These are phyloP conservation scores for Tenodera sinensis DNA, from an alignment of 2,888 invertebrate species.

Conservation along the genomic window DNA sequence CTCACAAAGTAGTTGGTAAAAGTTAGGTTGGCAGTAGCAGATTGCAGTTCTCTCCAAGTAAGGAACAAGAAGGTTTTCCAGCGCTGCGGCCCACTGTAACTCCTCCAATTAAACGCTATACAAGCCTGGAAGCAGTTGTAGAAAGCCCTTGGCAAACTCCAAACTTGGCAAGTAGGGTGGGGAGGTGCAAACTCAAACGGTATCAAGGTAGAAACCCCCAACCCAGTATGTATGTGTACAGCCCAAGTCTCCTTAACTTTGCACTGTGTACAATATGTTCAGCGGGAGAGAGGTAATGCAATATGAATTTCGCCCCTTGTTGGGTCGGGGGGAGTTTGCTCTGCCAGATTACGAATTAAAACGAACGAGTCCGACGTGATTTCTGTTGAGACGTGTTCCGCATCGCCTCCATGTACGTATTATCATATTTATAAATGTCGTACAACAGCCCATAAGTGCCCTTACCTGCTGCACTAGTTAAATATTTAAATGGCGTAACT, in stretches of 20 bases:
- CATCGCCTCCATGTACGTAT: background rate
- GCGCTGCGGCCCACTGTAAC: background rate
- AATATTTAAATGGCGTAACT: background rate
- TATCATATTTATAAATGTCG: background rate
- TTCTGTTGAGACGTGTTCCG: background rate
- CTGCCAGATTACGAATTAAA: background rate
- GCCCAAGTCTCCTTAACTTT: background rate
- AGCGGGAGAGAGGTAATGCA: background rate
- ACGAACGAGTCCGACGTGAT: background rate
- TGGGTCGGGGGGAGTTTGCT: background rate
- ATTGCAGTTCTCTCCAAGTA: background rate
- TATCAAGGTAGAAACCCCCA: background rate
- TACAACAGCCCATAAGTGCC: background rate
- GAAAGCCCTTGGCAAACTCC: background rate
- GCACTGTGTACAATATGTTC: background rate
- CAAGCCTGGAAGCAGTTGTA: background rate
- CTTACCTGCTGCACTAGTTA: background rate
- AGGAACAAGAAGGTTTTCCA: background rate
- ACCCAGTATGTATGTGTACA: background rate
- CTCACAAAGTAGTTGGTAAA: constrained; percentile 2
- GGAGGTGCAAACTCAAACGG: background rate
- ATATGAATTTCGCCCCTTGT: background rate
- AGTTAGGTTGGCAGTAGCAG: background rate
- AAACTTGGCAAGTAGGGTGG: background rate
- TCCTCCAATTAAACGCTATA: constrained; percentile 10